These are phyloP conservation scores for Ormyrus rosae DNA, from an alignment of 2,888 invertebrate genomes.

Conservation along the genomic window DNA sequence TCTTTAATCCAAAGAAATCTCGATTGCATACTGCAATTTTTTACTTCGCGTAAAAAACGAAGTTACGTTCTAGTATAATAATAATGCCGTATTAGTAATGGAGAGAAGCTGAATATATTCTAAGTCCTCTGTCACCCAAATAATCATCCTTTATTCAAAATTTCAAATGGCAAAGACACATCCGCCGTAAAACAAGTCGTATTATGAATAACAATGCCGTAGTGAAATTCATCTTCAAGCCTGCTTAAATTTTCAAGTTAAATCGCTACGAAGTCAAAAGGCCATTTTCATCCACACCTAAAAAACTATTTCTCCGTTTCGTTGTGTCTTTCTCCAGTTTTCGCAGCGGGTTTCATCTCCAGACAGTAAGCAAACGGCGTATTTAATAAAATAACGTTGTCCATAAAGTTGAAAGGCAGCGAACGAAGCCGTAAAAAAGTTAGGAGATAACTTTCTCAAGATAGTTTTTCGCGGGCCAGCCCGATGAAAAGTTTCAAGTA, in stretches of 20 bases:
- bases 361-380: neutral
- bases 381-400: conserved; percentile 18
- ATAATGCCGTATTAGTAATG: too few relatives aligned
- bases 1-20: too few relatives aligned
- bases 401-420: too few relatives aligned
- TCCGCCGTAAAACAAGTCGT: conserved; percentile 4
- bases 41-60: too few relatives aligned
- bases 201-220: conserved; percentile 18
- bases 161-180: conserved; percentile 12
- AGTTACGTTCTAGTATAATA: too few relatives aligned
- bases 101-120: too few relatives aligned
- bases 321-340: neutral
- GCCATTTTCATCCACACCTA: neutral
- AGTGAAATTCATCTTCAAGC: conserved; percentile 11
- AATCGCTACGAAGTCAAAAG: conserved; percentile 26
- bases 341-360: neutral
- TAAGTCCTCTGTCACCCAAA: too few relatives aligned
- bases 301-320: neutral
- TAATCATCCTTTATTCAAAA: neutral
- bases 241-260: conserved; percentile 28
- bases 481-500: too few relatives aligned
- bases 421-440: too few relatives aligned
- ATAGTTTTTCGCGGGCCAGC: too few relatives aligned
- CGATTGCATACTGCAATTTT: too few relatives aligned
- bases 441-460: too few relatives aligned